A percentile compares a stretch with the other conserved stretches of the same genome.
phyloP scores from a whole-genome alignment of 2,888 invertebrate genomes.

The Cremastinae sp. region DNA sequence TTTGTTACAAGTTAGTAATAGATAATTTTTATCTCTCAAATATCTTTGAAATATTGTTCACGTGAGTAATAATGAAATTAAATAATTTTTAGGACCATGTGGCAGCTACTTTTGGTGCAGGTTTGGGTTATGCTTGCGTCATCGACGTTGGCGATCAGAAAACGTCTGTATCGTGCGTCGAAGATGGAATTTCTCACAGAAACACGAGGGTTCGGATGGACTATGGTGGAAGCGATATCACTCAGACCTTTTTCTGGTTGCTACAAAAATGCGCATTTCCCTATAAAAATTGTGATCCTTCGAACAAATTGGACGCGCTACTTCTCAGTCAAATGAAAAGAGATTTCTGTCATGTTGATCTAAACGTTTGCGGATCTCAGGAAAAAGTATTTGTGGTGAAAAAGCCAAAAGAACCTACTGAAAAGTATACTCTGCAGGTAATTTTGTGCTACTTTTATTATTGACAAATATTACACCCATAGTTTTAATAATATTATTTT shows the following conservation, averaged over 20 bases:
- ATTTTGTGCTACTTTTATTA: too few species aligned
- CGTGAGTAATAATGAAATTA: neutral
- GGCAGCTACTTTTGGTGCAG: slow-evolving; percentile 92
- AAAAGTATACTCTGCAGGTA: slow-evolving; percentile 88
- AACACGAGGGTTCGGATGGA: slow-evolving; percentile 91
- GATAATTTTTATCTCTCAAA: neutral
- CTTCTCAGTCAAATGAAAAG: slow-evolving; percentile 92
- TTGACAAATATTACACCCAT: too few species aligned
- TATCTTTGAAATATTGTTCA: neutral
- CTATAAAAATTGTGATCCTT: slow-evolving; percentile 89
- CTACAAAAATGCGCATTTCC: slow-evolving; percentile 95
- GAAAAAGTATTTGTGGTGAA: slow-evolving; percentile 90
- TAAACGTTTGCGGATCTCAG: slow-evolving; percentile 93
- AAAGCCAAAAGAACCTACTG: slow-evolving; percentile 85
- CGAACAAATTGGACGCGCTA: slow-evolving; percentile 88
- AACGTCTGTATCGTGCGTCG: slow-evolving; percentile 96
- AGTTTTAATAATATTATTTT: too few species aligned
- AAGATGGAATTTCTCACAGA: slow-evolving; percentile 96
- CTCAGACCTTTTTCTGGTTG: slow-evolving; percentile 93
- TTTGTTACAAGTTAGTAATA: slow-evolving; percentile 85
- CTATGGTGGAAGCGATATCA: slow-evolving; percentile 95
- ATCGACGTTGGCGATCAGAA: slow-evolving; percentile 98
- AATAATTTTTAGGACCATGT: slow-evolving; percentile 86
- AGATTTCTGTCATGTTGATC: slow-evolving; percentile 93
- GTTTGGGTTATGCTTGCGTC: slow-evolving; percentile 93